phyloP scores from a whole-genome alignment of 1,140 invertebrate species.

The Parapsyche elsis region DNA sequence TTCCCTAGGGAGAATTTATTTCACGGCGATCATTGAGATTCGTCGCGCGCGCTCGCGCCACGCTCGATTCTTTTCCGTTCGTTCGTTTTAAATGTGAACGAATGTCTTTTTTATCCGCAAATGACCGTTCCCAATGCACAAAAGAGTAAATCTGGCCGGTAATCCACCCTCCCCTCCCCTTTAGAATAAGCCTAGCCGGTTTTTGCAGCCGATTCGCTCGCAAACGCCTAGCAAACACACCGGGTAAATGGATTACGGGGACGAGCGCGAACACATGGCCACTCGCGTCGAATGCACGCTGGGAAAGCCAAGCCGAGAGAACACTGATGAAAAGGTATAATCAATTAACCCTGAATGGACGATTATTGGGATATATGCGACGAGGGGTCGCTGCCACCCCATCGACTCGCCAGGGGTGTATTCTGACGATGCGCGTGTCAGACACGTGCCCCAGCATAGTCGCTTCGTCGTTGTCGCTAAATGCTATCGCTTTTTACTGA shows the following conservation, averaged over 20 bases:
- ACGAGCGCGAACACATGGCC: constrained; percentile 17
- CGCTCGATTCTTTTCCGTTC: constrained; percentile 11
- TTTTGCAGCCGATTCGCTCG: background rate
- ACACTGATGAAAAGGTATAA: constrained; percentile 56
- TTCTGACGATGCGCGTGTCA: constrained; percentile 39
- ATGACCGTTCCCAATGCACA: background rate
- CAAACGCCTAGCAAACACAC: background rate
- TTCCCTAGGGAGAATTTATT: background rate
- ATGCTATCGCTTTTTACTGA: constrained; percentile 45
- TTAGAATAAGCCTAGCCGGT: too few relatives aligned
- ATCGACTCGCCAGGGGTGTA: background rate
- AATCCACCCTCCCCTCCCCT: background rate
- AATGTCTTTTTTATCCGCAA: constrained; percentile 1
- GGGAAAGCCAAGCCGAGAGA: constrained; percentile 49
- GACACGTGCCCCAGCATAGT: constrained; percentile 44
- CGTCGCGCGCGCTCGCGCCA: background rate
- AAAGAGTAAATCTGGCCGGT: constrained; percentile 9
- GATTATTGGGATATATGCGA: constrained; percentile 56
- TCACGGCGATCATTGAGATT: constrained; percentile 8
- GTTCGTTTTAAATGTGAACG: background rate
- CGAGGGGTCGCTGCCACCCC: constrained; percentile 1
- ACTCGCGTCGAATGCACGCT: constrained; percentile 46
- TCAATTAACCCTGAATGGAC: constrained; percentile 57
- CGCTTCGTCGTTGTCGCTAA: constrained; percentile 47
- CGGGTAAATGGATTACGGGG: constrained; percentile 38